Evolutionary conservation across 2,113 vertebrate genomes (phyloP).

Genomic region (Leptodactylus fuscus): DNA sequence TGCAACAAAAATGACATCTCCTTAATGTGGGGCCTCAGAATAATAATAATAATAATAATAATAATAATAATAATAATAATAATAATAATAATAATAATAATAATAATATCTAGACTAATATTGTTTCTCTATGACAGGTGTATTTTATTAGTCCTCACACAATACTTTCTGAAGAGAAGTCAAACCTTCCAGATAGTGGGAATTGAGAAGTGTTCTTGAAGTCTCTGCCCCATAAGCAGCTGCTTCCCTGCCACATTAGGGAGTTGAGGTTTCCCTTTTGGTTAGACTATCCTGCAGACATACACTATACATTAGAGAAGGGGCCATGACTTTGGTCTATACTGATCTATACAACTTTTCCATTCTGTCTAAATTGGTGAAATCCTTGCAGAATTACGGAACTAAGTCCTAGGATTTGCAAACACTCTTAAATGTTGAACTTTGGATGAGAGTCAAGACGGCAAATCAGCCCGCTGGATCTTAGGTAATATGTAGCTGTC

Average conservation of each 20-base stretch:
- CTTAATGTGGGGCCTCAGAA: too few species aligned
- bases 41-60: too few species aligned
- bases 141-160: slow-evolving; percentile 70
- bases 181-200: slow-evolving; percentile 74
- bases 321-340: slow-evolving; percentile 43
- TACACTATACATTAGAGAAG: slow-evolving; percentile 69
- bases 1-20: too few species aligned
- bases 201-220: slow-evolving; percentile 75
- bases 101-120: too few species aligned
- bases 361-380: slow-evolving; percentile 53
- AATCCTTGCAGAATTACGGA: slow-evolving; percentile 54
- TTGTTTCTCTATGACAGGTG: slow-evolving; percentile 77
- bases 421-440: slow-evolving; percentile 76
- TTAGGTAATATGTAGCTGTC: slow-evolving; percentile 73
- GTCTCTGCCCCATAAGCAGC: slow-evolving; percentile 70
- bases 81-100: too few species aligned
- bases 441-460: slow-evolving; percentile 72
- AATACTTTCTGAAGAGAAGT: slow-evolving; percentile 67
- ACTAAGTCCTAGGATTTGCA: slow-evolving; percentile 70
- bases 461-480: slow-evolving; percentile 71
- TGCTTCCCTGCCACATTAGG: slow-evolving; percentile 70
- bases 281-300: slow-evolving; percentile 74
- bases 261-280: slow-evolving; percentile 72
- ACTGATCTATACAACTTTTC: slow-evolving; percentile 33
- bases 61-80: too few species aligned